Conservation (phyloP, 2,797 vertebrate species). For the Dryobates pubescens region DNA sequence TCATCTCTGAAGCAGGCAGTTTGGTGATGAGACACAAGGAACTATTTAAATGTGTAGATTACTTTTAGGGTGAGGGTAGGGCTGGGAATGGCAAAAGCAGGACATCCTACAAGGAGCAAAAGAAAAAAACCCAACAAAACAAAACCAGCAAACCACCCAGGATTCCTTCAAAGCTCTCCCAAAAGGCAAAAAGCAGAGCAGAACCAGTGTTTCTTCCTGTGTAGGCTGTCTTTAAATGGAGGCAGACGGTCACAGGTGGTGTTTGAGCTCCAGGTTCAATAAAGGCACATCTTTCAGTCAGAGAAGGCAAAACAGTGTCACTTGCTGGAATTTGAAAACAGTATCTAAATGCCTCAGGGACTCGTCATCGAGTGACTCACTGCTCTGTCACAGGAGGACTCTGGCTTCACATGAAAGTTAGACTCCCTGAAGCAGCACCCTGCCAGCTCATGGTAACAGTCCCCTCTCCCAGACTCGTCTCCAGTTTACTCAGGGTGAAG, state of each 20-base stretch:
- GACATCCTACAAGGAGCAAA: not conserved
- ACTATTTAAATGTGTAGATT: not conserved
- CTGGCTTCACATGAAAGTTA: not conserved
- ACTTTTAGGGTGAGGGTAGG: not conserved
- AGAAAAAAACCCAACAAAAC: not conserved
- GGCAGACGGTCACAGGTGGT: not conserved
- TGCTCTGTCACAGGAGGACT: not conserved
- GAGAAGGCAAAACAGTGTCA: not conserved
- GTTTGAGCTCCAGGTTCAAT: conserved; percentile 31
- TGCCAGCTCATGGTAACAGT: not conserved
- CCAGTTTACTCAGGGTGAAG: rapidly evolving
- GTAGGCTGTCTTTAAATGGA: not conserved
- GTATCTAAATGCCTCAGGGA: conserved; percentile 15
- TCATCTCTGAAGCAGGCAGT: not conserved
- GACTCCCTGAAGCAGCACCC: not conserved
- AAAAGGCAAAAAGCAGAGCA: not conserved
- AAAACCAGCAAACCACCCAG: not conserved
- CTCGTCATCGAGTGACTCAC: conserved; percentile 57
- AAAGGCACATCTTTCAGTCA: conserved; percentile 13
- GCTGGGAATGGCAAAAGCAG: not conserved
- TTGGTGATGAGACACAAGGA: not conserved
- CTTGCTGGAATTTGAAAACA: not conserved
- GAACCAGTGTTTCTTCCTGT: not conserved
- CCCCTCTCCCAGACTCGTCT: not conserved
- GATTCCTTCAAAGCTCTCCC: not conserved